Evolutionary conservation across 2,113 vertebrate species (phyloP).

Genomic region (Pteropus alecto): DNA sequence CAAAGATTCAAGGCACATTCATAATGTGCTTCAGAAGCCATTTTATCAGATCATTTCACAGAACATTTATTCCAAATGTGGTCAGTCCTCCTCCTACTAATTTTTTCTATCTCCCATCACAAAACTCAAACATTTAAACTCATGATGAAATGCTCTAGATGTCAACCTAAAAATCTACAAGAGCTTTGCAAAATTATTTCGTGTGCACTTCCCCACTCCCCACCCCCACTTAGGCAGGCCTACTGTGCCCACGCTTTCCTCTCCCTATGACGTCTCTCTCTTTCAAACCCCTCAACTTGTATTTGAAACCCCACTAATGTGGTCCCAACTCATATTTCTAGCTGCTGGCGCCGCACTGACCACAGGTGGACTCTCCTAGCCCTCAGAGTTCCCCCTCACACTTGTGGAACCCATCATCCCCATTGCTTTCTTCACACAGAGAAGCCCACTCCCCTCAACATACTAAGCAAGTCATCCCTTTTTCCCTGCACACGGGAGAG

Average conservation of each 20-base stretch:
- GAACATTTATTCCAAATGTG: conserved; percentile 4
- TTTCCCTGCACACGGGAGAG: conserved; percentile 6
- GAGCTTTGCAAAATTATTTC: not conserved
- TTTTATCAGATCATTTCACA: conserved; percentile 50
- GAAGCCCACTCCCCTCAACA: not conserved
- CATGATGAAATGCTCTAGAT: not conserved
- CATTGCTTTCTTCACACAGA: not conserved
- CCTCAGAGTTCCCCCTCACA: not conserved
- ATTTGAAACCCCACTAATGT: not conserved
- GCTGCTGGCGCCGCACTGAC: not conserved
- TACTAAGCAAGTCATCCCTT: conserved; percentile 18
- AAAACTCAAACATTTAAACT: not conserved
- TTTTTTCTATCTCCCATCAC: not conserved
- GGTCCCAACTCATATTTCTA: not conserved
- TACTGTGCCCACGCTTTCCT: not conserved
- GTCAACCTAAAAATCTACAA: conserved; percentile 18
- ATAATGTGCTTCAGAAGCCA: conserved; percentile 53
- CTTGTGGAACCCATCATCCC: conserved; percentile 15
- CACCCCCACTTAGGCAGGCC: not conserved
- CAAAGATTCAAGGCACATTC: not conserved
- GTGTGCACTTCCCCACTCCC: not conserved
- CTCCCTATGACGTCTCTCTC: not conserved
- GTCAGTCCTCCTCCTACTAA: not conserved
- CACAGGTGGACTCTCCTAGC: not conserved
- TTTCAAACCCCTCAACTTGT: not conserved